A percentile compares a stretch with the other conserved stretches of the same genome.
Conservation (phyloP, 2,888 invertebrate species). For the Eristalis arbustorum region DNA sequence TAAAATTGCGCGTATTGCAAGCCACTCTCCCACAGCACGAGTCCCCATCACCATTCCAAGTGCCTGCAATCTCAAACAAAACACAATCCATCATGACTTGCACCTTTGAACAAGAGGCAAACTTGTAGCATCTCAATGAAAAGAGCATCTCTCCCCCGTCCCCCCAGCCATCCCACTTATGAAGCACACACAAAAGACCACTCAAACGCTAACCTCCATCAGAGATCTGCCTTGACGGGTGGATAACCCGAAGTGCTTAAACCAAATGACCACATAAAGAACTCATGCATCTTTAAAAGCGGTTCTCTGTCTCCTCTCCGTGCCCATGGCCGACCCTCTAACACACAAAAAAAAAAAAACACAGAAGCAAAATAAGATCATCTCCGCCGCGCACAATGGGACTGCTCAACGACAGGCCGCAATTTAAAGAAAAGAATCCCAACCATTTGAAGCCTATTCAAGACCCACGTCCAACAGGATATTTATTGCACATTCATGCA, state of each 20-base stretch:
- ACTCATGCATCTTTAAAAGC: slow-evolving; percentile 42
- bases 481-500: slow-evolving; percentile 69
- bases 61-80: background rate
- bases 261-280: slow-evolving; percentile 54
- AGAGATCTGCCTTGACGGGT: slow-evolving; percentile 24
- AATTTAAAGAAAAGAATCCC: slow-evolving; percentile 45
- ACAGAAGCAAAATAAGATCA: slow-evolving; percentile 12
- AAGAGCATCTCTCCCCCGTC: background rate
- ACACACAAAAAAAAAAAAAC: background rate
- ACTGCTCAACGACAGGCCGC: slow-evolving; percentile 13
- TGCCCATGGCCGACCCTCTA: background rate
- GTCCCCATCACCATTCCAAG: background rate
- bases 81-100: background rate
- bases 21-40: background rate
- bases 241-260: slow-evolving; percentile 45
- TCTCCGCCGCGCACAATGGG: slow-evolving; percentile 13
- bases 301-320: background rate
- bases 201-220: slow-evolving; percentile 55
- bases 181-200: slow-evolving; percentile 37
- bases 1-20: background rate
- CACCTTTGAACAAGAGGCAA: background rate
- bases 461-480: slow-evolving; percentile 63
- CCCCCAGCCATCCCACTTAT: background rate
- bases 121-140: slow-evolving; percentile 3
- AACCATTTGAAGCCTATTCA: slow-evolving; percentile 62